phyloP scores from a whole-genome alignment of 2,888 invertebrate species.

The Stegophylla sp. region DNA sequence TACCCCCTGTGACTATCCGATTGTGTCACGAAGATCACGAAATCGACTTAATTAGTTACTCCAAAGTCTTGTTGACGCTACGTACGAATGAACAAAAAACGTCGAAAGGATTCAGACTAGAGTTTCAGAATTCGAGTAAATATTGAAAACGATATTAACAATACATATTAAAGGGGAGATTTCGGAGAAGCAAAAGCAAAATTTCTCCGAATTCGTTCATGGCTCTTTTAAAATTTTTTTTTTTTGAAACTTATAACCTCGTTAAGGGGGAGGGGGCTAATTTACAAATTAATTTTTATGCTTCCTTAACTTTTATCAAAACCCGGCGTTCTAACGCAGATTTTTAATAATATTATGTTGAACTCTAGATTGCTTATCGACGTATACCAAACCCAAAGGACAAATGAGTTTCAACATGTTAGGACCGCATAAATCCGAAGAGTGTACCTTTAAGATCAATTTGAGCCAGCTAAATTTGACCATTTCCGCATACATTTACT shows the following conservation, averaged over 20 bases:
- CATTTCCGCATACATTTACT: conserved; percentile 17
- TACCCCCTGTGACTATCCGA: neutral
- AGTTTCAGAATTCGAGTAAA: conserved; percentile 6
- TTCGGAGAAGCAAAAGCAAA: too few relatives aligned
- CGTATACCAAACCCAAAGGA: neutral
- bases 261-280: neutral
- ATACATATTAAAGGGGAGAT: too few relatives aligned
- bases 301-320: neutral
- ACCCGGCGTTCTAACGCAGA: neutral
- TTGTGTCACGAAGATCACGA: conserved; percentile 29
- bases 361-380: neutral
- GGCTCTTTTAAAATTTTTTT: too few relatives aligned
- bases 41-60: neutral
- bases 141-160: too few relatives aligned
- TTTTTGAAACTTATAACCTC: neutral
- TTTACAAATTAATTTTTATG: too few relatives aligned
- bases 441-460: conserved; percentile 22
- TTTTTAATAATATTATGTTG: neutral
- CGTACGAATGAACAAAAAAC: neutral
- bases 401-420: neutral
- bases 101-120: conserved; percentile 25
- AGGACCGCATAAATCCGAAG: too few relatives aligned
- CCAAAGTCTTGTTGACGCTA: neutral
- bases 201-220: too few relatives aligned
- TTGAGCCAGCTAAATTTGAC: conserved; percentile 24